Base-by-base conservation (phyloP, 2,888 invertebrate species). In the Ceraclea dissimilis region DNA sequence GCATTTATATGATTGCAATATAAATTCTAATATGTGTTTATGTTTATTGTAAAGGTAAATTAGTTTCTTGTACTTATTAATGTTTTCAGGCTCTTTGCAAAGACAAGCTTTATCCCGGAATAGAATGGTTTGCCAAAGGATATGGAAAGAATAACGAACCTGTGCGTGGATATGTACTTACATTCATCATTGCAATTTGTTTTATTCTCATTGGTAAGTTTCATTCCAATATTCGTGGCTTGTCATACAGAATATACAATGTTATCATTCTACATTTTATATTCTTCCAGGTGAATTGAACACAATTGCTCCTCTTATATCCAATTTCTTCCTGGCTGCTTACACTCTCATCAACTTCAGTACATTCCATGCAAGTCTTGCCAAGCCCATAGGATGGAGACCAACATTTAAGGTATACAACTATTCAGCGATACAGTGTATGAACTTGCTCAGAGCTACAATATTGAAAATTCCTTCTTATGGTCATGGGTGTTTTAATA, bases 331-430 rank as follows among this genome's bases (percentile, higher is more conserved):
- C 76, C 75, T 95, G 67, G 93, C 93, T 49, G 93, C 94, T 21
- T 95, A 94, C 67, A 92, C 92, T 57, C 79, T 95, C 57, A 91
- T 95, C 64, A 95, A 95, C 76, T 95, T 93, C 70, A 92, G 93
- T 47, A 94, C 94, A 47, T 95, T 95, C 74, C 94, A 95, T 75
- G 93, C 93, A 43, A 91, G 92, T 61, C 78, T 93, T 64, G 90
- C 90, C 13, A 89, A 87, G 65, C 91, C 92, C 0, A 87, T 92
- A 19, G 92, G 92, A 13, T 92, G 92, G 92, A 79, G 92, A 60
- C 92, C 92, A 47, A 92, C 91, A 0, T 92, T 92, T 67, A 86
- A 88, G 79, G 91, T 90, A 71, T 68, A 65, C n/a, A n/a, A n/a
- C 64, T 13, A 10, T 33, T 33, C 33, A 33, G 13, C 13, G 8